These are phyloP conservation scores for Caloenas nicobarica DNA, from an alignment of 2,113 vertebrate genomes.

Conservation along the genomic window DNA sequence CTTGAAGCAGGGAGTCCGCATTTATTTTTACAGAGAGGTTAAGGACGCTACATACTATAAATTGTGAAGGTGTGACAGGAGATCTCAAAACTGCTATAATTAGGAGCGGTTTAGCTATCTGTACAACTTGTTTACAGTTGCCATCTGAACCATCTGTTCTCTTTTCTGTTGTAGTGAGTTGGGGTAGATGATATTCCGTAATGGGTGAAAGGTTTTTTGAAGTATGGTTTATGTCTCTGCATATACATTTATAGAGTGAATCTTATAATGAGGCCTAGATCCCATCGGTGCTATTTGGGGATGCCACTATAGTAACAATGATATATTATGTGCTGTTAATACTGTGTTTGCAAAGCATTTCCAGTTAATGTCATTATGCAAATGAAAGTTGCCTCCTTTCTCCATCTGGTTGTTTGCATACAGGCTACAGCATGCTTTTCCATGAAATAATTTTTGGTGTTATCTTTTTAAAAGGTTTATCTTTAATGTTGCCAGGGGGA, in stretches of 20 bases:
- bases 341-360: constrained; percentile 41
- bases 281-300: constrained; percentile 1
- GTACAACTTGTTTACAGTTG: constrained; percentile 36
- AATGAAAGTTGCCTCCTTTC: constrained; percentile 16
- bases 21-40: neutral
- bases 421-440: neutral
- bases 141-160: constrained; percentile 49
- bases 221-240: constrained; percentile 2
- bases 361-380: neutral
- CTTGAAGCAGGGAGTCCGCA: neutral
- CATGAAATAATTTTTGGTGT: neutral
- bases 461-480: neutral
- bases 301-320: neutral
- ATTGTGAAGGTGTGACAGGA: neutral
- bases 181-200: neutral
- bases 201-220: constrained; percentile 16
- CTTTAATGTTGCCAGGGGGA: neutral
- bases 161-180: neutral
- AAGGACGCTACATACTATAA: neutral
- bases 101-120: constrained; percentile 29
- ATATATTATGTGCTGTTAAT: neutral
- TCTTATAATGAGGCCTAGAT: neutral
- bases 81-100: constrained; percentile 7
- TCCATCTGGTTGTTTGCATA: constrained; percentile 25
- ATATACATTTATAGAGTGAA: neutral